These are phyloP conservation scores for Lasius fuliginosus DNA, from an alignment of 2,888 invertebrate genomes.

Conservation along the genomic window DNA sequence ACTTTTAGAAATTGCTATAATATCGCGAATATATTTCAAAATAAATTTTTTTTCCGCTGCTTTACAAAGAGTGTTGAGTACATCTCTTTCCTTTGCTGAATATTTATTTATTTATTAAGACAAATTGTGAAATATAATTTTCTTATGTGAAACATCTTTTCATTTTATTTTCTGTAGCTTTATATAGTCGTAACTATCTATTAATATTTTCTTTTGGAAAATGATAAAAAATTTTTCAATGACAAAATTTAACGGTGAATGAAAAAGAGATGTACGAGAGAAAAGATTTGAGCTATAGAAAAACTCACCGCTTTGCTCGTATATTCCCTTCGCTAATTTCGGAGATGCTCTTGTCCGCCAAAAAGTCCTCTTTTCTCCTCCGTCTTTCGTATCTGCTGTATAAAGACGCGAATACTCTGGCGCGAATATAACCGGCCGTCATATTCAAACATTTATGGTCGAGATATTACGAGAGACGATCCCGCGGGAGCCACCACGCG, in stretches of 20 bases:
- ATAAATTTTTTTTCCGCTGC: background rate
- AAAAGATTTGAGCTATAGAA: background rate
- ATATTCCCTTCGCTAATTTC: background rate
- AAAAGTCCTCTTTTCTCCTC: background rate
- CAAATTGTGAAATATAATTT: background rate
- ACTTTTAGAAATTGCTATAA: background rate
- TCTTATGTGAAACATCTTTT: background rate
- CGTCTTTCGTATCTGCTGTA: constrained; percentile 25
- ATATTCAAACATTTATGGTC: constrained; percentile 75
- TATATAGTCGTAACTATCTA: background rate
- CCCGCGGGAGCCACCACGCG: constrained; percentile 70
- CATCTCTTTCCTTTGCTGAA: background rate
- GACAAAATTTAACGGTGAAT: background rate
- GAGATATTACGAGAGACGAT: constrained; percentile 74
- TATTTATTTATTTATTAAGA: background rate
- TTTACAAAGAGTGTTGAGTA: background rate
- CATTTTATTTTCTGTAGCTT: background rate
- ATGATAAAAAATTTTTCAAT: background rate
- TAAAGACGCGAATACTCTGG: constrained; percentile 1
- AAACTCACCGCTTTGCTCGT: background rate
- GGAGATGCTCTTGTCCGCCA: background rate
- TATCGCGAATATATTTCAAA: background rate
- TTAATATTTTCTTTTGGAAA: background rate
- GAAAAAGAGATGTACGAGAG: background rate
- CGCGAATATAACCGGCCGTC: constrained; percentile 40